A percentile compares a stretch with the other conserved stretches of the same genome.
Evolutionary conservation across 2,888 invertebrate species (phyloP).

Genomic region (Sialis fuliginosa): DNA sequence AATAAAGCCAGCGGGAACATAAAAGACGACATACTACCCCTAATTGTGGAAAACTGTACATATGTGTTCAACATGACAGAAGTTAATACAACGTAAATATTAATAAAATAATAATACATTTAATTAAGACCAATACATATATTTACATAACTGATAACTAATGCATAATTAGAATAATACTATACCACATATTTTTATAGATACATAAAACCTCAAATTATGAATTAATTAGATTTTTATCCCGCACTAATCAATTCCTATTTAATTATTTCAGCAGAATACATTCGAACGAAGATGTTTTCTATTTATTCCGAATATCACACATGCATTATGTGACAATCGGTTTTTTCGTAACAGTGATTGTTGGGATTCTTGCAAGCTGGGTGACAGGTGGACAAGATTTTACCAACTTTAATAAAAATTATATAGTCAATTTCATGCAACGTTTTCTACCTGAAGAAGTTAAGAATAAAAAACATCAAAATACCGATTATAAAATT

Average conservation of each 20-base stretch:
- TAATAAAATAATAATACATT: not conserved
- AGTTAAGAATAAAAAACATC: slow-evolving; percentile 1
- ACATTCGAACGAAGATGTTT: slow-evolving; percentile 12
- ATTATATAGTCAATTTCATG: slow-evolving; percentile 37
- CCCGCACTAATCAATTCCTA: no score
- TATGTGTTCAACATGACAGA: not conserved
- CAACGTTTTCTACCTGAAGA: slow-evolving; percentile 28
- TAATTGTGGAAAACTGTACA: slow-evolving; percentile 8
- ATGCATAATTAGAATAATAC: no score
- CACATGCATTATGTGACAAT: slow-evolving; percentile 53
- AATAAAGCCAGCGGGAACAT: slow-evolving; percentile 8
- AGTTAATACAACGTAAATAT: not conserved
- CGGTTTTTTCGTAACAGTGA: slow-evolving; percentile 37
- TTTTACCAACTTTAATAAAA: slow-evolving; percentile 34
- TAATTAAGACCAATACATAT: not conserved
- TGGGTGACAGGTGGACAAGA: slow-evolving; percentile 36
- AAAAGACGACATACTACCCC: slow-evolving; percentile 5
- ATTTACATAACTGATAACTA: no score
- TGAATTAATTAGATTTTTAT: no score
- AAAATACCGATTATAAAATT: not conserved
- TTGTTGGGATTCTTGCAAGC: slow-evolving; percentile 43
- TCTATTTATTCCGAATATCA: slow-evolving; percentile 41
- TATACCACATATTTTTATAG: no score
- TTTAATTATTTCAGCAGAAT: no score
- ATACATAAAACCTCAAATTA: no score